Conservation (phyloP, 2,797 vertebrate species). For the Scarus forsteni region DNA sequence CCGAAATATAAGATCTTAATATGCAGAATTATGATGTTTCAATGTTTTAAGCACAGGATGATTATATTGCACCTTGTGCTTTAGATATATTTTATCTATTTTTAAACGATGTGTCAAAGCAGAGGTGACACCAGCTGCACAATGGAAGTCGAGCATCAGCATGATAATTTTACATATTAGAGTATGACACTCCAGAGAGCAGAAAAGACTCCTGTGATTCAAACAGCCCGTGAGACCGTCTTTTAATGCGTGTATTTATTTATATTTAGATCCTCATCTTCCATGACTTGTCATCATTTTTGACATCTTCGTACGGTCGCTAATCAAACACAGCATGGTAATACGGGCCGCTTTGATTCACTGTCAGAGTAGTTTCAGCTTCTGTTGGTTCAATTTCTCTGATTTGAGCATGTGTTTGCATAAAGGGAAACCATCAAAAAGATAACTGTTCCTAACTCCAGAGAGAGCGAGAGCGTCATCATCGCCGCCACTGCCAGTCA, state of each 20-base stretch:
- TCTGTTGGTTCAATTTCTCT: constrained; percentile 18
- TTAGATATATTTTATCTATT: too few species aligned
- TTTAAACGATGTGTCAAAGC: too few species aligned
- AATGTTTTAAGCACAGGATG: too few species aligned
- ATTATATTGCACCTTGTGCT: too few species aligned
- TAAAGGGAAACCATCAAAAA: constrained; percentile 42
- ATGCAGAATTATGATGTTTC: too few species aligned
- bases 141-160: constrained; percentile 15
- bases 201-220: constrained; percentile 10
- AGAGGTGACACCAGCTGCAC: constrained; percentile 8
- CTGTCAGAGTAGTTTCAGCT: constrained; percentile 15
- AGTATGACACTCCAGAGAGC: neutral
- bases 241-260: neutral
- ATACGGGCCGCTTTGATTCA: constrained; percentile 35
- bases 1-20: too few species aligned
- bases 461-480: constrained; percentile 44
- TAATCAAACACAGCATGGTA: constrained; percentile 11
- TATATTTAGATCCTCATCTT: constrained; percentile 3
- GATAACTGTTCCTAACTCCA: constrained; percentile 29
- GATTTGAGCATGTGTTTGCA: constrained; percentile 31
- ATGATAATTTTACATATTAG: constrained; percentile 17
- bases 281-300: constrained; percentile 3
- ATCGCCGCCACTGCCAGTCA: constrained; percentile 21
- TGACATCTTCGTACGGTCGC: neutral
- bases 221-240: constrained; percentile 2